Evolutionary conservation across 2,888 invertebrate species (phyloP), one percentile per base, ranked within the genome.

Genomic region (Morpho deidamia): DNA sequence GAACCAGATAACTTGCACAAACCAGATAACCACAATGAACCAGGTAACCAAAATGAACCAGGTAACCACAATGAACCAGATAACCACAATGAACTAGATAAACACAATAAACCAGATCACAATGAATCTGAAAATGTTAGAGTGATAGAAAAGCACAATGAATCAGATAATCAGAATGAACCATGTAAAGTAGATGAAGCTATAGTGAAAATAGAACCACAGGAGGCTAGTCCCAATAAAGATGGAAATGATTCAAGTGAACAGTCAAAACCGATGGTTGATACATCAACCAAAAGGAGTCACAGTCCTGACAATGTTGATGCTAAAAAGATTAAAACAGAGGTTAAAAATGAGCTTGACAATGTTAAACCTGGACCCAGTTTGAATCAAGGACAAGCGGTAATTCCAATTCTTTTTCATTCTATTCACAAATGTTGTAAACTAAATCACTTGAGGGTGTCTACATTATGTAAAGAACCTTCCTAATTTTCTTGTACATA

Each of bases 301-400:
- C 71, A 68, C 37, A 69, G 70, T 51, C 57, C 55, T 37, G 62
- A 63, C 11, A 59, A 53, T 9, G 10, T 34, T 48, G 66, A 64
- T 51, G 52, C 64, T 4, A 83, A 83, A 56, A 82, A 69, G 57
- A 61, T 74, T 1, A 82, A 79, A 63, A 68, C 56, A 35, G 71
- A 51, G 1, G 45, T 43, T 0, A 49, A 56, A 51, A 11, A 33
- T 41, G 44, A 43, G 14, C 32, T 35, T 7, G 54, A 34, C 8
- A 35, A 44, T 8, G 35, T 33, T 7, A 54, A 52, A 33, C 53
- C 53, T 3, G 55, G 52, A 11, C 43, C 58, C 11, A 59, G 51
- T 44, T 10, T 52, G 11, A 42, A 46, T 37, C 23, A 32, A 41
- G 54, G 48, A 48, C 46, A 50, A 44, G 52, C 33, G 14, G 52